These are phyloP conservation scores for Scomberomorus guttatus DNA, from an alignment of 2,797 vertebrate species.

Conservation along the genomic window DNA sequence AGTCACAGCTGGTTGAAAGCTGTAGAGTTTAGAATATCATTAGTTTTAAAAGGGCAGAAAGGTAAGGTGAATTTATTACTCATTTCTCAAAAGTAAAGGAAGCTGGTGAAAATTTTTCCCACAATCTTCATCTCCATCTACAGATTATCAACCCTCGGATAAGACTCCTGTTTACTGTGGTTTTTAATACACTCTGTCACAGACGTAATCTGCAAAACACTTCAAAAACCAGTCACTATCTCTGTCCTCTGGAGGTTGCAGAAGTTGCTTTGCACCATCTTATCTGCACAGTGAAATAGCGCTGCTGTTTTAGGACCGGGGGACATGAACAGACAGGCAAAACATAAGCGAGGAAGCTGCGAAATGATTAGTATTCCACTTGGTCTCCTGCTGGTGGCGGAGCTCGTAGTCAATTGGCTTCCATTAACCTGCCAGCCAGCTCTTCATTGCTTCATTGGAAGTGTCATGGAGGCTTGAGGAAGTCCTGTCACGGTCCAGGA, in stretches of 20 bases:
- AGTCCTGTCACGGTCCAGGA: constrained; percentile 54
- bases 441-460: constrained; percentile 76
- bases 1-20: constrained; percentile 52
- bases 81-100: constrained; percentile 43
- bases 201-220: constrained; percentile 47
- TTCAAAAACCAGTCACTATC: constrained; percentile 31
- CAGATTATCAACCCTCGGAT: constrained; percentile 58
- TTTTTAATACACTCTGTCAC: constrained; percentile 49
- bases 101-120: constrained; percentile 42
- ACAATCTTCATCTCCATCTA: constrained; percentile 40
- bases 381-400: constrained; percentile 51
- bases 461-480: constrained; percentile 47
- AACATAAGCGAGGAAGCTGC: constrained; percentile 49
- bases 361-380: constrained; percentile 68
- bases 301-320: constrained; percentile 45
- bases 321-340: constrained; percentile 54
- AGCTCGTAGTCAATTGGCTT: constrained; percentile 70
- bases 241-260: constrained; percentile 58
- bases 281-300: constrained; percentile 58
- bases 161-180: constrained; percentile 48
- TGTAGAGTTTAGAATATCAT: constrained; percentile 65
- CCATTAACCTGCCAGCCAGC: constrained; percentile 77
- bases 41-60: constrained; percentile 62
- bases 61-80: constrained; percentile 70
- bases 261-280: constrained; percentile 50